Percentiles rank a stretch among this genome's conserved stretches.
phyloP scores from a whole-genome alignment of 2,797 vertebrate genomes.

The Acanthiza pusilla region DNA sequence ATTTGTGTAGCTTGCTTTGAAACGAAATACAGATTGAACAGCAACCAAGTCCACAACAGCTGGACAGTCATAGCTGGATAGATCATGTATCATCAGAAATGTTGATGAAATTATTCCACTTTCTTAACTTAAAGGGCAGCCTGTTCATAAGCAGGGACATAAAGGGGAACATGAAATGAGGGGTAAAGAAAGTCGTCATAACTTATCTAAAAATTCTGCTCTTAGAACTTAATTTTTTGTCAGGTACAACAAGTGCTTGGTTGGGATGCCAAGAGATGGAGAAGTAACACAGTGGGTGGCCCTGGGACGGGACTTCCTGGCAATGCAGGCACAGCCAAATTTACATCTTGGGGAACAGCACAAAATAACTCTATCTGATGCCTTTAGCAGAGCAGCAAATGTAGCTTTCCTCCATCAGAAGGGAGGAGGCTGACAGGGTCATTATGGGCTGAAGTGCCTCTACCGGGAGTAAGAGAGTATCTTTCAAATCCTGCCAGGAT shows the following conservation, averaged over 20 bases:
- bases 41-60: neutral
- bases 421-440: neutral
- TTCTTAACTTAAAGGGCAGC: neutral
- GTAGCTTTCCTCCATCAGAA: neutral
- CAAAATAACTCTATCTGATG: neutral
- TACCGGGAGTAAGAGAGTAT: fast-evolving
- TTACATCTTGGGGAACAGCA: neutral
- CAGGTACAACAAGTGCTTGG: neutral
- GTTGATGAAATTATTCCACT: neutral
- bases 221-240: neutral
- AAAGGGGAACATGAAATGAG: neutral
- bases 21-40: neutral
- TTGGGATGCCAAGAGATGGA: neutral
- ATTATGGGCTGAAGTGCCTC: fast-evolving
- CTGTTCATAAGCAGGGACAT: neutral
- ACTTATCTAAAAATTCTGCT: neutral
- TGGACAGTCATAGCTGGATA: neutral
- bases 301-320: neutral
- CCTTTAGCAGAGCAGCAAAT: neutral
- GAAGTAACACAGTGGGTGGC: fast-evolving
- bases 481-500: neutral
- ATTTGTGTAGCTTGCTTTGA: neutral
- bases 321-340: neutral
- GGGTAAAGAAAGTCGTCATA: neutral
- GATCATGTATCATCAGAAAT: neutral